These are phyloP conservation scores for Drosophila sproati DNA, from an alignment of 1,140 invertebrate genomes.

Conservation along the genomic window DNA sequence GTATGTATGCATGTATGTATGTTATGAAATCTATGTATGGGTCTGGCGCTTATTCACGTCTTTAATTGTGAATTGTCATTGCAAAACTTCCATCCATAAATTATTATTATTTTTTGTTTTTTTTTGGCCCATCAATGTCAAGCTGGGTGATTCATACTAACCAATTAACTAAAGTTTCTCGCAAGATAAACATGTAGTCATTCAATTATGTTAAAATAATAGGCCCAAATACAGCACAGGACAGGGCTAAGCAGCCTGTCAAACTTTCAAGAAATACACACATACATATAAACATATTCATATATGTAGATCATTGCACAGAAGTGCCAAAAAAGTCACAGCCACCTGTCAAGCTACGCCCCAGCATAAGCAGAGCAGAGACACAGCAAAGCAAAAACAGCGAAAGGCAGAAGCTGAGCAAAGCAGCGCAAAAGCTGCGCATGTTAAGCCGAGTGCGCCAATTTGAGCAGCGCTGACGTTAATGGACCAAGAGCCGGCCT, in stretches of 20 bases:
- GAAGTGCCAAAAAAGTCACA: constrained; percentile 54
- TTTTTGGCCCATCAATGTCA: too few species aligned
- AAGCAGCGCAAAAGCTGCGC: background rate
- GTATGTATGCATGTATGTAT: background rate
- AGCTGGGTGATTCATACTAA: too few species aligned
- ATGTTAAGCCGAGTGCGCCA: constrained; percentile 54
- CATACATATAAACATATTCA: background rate
- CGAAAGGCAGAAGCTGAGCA: constrained; percentile 1
- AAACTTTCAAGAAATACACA: too few species aligned
- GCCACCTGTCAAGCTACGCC: constrained; percentile 16
- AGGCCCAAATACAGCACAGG: too few species aligned
- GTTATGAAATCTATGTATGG: background rate
- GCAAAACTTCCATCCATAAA: too few species aligned
- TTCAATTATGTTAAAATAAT: too few species aligned
- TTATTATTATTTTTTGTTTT: too few species aligned
- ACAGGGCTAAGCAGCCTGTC: too few species aligned
- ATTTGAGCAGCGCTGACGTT: constrained; percentile 60
- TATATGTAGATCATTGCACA: constrained; percentile 3
- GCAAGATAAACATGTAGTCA: too few species aligned
- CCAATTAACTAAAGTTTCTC: too few species aligned
- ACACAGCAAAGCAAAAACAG: background rate
- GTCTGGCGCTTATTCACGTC: too few species aligned
- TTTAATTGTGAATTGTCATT: too few species aligned
- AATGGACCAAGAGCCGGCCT: constrained; percentile 70
- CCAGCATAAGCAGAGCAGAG: constrained; percentile 5